Evolutionary conservation across 2,888 invertebrate genomes (phyloP), one percentile per base, ranked within the genome.

Genomic region (Mythimna impura): DNA sequence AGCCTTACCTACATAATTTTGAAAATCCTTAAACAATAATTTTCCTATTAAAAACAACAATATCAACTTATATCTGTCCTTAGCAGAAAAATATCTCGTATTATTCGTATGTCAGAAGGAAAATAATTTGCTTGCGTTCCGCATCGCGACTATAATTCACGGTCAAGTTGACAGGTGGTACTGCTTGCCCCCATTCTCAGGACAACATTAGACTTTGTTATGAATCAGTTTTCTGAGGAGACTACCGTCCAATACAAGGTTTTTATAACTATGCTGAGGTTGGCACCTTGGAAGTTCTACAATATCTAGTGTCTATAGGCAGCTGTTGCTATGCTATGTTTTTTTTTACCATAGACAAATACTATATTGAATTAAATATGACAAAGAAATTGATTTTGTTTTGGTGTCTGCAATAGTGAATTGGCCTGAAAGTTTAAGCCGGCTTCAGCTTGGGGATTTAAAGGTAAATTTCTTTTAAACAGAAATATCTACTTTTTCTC

Each of bases 141-240:
- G 75, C 80, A 55, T 79, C 70, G 80, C 67, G 43, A 63, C 74
- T 62, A 71, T 74, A 71, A 74, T 81, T 81, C 83, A 81, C 74
- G 80, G 80, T 58, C 80, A 74, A 25, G 65, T 54, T 58, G 83
- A 79, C 80, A 83, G 80, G 83, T 83, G 83, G 70, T 62, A 74
- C 67, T 36, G 74, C 67, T 74, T 74, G 83, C 43, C 80, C 80
- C 62, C 75, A 66, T 81, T 81, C 83, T 68, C 83, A 81, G 64
- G 65, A 65, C 61, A 52, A 73, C 79, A 62, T 78, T 64, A 72
- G 60, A 73, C 73, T 66, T 67, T 43, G 58, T 14, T 72, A 67
- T 43, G 64, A 73, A 82, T 69, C 20, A 82, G 64, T 73, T 78
- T 57, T 30, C 52, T 60, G 57, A 67, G 57, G 66, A 73, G 77